A percentile compares a stretch with the other conserved stretches of the same genome.
phyloP scores from a whole-genome alignment of 2,888 invertebrate species.

The Ochropacha duplaris region DNA sequence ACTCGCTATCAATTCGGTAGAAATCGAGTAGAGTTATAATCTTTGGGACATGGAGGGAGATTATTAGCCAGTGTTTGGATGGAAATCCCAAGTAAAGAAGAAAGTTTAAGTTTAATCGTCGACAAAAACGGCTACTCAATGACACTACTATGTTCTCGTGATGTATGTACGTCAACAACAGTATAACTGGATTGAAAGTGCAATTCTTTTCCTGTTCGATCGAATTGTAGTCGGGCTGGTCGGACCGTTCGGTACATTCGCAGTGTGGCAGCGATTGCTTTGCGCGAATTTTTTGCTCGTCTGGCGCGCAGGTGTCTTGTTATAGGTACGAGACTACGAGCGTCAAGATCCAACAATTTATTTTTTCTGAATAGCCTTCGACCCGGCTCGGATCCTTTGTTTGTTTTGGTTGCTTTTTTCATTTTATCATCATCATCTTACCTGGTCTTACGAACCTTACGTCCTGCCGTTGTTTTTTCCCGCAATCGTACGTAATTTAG shows the following conservation, averaged over 20 bases:
- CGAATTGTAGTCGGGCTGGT: constrained; percentile 34
- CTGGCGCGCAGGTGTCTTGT: constrained; percentile 71
- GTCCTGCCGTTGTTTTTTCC: neutral
- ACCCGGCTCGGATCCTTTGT: constrained; percentile 54
- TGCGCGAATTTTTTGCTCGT: constrained; percentile 68
- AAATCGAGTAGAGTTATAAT: neutral
- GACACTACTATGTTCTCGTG: too few species aligned
- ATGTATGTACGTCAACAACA: too few species aligned
- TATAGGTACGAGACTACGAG: constrained; percentile 38
- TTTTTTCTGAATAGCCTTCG: constrained; percentile 58
- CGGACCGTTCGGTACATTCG: constrained; percentile 17
- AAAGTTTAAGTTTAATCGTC: too few species aligned
- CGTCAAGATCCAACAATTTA: constrained; percentile 44
- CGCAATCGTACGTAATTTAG: neutral
- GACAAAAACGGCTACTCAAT: too few species aligned
- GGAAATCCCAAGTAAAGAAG: constrained; percentile 21
- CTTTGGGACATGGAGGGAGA: neutral
- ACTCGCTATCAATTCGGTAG: too few species aligned
- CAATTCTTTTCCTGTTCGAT: neutral
- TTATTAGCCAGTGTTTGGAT: constrained; percentile 19
- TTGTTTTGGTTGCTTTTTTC: constrained; percentile 59
- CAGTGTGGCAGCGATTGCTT: constrained; percentile 39
- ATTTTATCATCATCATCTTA: constrained; percentile 37
- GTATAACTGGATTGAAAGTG: neutral
- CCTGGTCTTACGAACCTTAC: constrained; percentile 24